Evolutionary conservation across 2,888 invertebrate species (phyloP).

Genomic region (Andricus quercusramuli): DNA sequence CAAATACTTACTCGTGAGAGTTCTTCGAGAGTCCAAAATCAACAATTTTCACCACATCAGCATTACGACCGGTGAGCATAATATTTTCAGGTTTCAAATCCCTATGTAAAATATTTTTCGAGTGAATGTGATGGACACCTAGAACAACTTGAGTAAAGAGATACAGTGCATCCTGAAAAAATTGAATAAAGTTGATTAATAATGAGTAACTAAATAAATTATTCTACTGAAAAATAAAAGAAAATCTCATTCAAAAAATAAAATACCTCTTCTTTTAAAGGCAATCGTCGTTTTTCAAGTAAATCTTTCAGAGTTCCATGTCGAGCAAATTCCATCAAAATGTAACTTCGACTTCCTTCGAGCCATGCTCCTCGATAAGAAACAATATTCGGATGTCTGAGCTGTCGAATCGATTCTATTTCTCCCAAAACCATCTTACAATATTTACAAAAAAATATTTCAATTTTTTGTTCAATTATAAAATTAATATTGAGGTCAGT

Average conservation of each 20-base stretch:
- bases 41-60: constrained; percentile 87
- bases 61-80: constrained; percentile 85
- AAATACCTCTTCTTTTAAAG: constrained; percentile 68
- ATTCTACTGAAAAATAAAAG: no score
- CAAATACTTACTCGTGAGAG: constrained; percentile 62
- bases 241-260: not conserved
- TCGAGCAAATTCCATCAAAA: constrained; percentile 93
- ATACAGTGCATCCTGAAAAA: constrained; percentile 67
- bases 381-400: constrained; percentile 74
- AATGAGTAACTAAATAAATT: not conserved
- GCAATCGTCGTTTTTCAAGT: constrained; percentile 79
- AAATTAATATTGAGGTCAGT: constrained; percentile 2
- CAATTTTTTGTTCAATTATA: not conserved
- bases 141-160: constrained; percentile 81
- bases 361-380: constrained; percentile 72
- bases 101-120: constrained; percentile 88
- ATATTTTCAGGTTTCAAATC: constrained; percentile 94
- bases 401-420: constrained; percentile 66
- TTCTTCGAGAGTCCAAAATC: constrained; percentile 93
- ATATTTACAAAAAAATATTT: not conserved
- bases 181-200: not conserved
- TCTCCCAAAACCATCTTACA: constrained; percentile 67
- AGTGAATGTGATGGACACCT: constrained; percentile 90
- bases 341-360: constrained; percentile 76
- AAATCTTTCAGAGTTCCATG: constrained; percentile 88